Percentiles rank a stretch among this genome's conserved stretches.
Conservation (phyloP, 2,113 vertebrate genomes). For the Mohoua ochrocephala region DNA sequence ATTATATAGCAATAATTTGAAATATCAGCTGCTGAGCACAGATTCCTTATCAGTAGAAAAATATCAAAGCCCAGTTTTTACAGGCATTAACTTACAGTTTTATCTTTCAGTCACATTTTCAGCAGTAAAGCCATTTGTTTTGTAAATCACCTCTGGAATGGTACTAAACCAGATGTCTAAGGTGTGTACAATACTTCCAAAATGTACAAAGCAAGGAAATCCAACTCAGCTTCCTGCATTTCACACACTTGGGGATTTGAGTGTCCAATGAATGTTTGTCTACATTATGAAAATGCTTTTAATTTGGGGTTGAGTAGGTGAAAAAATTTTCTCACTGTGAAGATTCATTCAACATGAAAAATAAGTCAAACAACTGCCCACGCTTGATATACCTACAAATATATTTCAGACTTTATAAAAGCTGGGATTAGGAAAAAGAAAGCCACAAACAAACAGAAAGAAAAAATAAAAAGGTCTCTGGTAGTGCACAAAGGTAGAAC, state of each 20-base stretch:
- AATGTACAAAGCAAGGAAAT: neutral
- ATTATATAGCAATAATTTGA: neutral
- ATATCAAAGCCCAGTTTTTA: neutral
- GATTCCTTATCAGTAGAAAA: neutral
- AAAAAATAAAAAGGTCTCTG: neutral
- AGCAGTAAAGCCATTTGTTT: neutral
- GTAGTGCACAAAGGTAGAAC: neutral
- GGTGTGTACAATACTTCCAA: neutral
- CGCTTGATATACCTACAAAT: neutral
- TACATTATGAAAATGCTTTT: neutral
- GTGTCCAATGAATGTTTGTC: neutral
- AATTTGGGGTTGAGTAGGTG: neutral
- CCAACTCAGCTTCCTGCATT: neutral
- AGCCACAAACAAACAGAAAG: fast-evolving
- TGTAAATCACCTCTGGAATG: neutral
- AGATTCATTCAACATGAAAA: neutral
- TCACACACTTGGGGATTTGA: neutral
- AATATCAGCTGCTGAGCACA: neutral
- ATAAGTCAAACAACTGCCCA: neutral
- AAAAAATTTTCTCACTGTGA: neutral
- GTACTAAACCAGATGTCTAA: neutral
- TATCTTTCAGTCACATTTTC: neutral
- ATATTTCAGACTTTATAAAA: neutral
- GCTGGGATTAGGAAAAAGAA: neutral
- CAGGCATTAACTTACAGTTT: neutral